Evolutionary conservation across 2,888 invertebrate species (phyloP).

Genomic region (Mesorhabditis belari): DNA sequence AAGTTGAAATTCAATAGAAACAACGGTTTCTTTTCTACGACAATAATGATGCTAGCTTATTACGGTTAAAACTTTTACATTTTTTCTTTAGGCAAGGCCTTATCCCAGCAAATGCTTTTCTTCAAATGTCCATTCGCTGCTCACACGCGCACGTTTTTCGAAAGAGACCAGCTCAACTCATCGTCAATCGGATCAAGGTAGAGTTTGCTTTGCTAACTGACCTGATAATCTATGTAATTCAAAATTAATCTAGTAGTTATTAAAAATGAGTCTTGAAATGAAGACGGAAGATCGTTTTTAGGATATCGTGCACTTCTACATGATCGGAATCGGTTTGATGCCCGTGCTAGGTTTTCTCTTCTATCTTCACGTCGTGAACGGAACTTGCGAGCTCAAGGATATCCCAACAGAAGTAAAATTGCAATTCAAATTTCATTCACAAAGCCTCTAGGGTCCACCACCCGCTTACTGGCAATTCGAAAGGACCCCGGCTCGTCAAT

Average conservation of each 20-base stretch:
- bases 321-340: slow-evolving; percentile 43
- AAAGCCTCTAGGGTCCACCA: slow-evolving; percentile 24
- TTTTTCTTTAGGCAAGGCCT: slow-evolving; percentile 8
- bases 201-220: too few relatives aligned
- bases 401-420: slow-evolving; percentile 37
- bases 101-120: slow-evolving; percentile 11
- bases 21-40: too few relatives aligned
- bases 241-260: too few relatives aligned
- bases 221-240: too few relatives aligned
- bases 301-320: slow-evolving; percentile 47
- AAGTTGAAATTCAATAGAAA: too few relatives aligned
- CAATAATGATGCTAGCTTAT: too few relatives aligned
- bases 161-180: slow-evolving; percentile 45
- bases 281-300: too few relatives aligned
- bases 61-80: too few relatives aligned
- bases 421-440: too few relatives aligned
- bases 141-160: slow-evolving; percentile 45
- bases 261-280: too few relatives aligned
- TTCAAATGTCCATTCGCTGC: slow-evolving; percentile 23
- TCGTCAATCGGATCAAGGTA: slow-evolving; percentile 46
- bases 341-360: slow-evolving; percentile 33
- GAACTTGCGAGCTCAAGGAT: slow-evolving; percentile 41
- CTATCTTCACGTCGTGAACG: slow-evolving; percentile 39
- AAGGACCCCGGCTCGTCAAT: slow-evolving; percentile 44
- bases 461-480: slow-evolving; percentile 51